Evolutionary conservation across 1,140 invertebrate genomes (phyloP).

Genomic region (Colletes latitarsis): DNA sequence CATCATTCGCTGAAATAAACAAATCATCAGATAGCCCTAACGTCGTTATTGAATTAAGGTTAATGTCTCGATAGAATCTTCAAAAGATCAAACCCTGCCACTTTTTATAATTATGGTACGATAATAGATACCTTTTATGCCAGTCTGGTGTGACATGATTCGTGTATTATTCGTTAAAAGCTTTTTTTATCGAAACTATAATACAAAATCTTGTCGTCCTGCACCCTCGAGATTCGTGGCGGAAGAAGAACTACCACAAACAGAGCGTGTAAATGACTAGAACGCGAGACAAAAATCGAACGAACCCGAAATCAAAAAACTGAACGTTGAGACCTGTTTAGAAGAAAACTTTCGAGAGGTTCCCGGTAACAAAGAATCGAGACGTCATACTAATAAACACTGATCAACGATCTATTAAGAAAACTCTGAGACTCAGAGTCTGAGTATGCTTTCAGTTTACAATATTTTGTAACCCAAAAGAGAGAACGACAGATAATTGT

Average conservation of each 20-base stretch:
- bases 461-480: background rate
- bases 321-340: background rate
- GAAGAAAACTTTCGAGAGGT: background rate
- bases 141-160: slow-evolving; percentile 90
- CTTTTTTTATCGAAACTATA: background rate
- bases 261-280: slow-evolving; percentile 22
- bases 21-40: slow-evolving; percentile 48
- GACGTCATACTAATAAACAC: slow-evolving; percentile 12
- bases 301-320: slow-evolving; percentile 10
- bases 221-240: background rate
- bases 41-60: slow-evolving; percentile 72
- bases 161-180: background rate
- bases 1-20: slow-evolving; percentile 88
- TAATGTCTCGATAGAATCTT: slow-evolving; percentile 49
- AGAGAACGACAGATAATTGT: background rate
- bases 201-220: background rate
- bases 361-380: slow-evolving; percentile 1
- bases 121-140: slow-evolving; percentile 84
- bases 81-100: slow-evolving; percentile 9
- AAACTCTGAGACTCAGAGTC: background rate
- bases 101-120: background rate
- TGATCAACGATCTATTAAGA: slow-evolving; percentile 24
- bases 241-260: slow-evolving; percentile 12
- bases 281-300: slow-evolving; percentile 7
- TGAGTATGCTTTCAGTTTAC: background rate